Conservation (phyloP, 2,888 invertebrate genomes). For the Escarpia spicata region DNA sequence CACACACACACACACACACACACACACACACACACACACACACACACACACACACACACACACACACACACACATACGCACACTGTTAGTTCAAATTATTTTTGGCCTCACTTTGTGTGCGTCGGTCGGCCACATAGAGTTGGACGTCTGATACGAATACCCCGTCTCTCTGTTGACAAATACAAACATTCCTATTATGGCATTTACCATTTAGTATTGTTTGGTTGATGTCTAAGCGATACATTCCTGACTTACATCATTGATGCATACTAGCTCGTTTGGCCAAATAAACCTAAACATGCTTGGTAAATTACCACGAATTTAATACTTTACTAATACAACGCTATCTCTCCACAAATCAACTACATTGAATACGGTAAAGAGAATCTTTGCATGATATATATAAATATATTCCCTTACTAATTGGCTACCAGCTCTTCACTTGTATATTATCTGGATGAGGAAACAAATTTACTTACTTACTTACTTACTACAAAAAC, state of each 20-base stretch:
- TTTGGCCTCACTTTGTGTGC: neutral
- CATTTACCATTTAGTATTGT: neutral
- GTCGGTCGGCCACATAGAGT: neutral
- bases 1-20: neutral
- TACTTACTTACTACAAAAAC: too few species aligned
- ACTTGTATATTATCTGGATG: too few species aligned
- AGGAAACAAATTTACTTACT: too few species aligned
- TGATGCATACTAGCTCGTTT: neutral
- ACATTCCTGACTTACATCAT: neutral
- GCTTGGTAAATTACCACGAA: neutral
- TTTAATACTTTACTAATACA: neutral
- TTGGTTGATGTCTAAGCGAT: neutral
- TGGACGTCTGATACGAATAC: neutral
- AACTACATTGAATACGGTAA: too few species aligned
- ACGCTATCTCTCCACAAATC: neutral
- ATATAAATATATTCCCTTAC: neutral
- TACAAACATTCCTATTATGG: neutral
- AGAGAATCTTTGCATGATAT: neutral
- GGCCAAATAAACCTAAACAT: neutral
- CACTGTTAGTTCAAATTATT: neutral
- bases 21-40: neutral
- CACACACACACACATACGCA: neutral
- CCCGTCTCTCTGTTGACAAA: neutral
- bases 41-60: neutral
- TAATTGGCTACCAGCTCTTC: too few species aligned